These are phyloP conservation scores for Drosophila simulans DNA, from an alignment of 1,140 invertebrate species.

Conservation along the genomic window DNA sequence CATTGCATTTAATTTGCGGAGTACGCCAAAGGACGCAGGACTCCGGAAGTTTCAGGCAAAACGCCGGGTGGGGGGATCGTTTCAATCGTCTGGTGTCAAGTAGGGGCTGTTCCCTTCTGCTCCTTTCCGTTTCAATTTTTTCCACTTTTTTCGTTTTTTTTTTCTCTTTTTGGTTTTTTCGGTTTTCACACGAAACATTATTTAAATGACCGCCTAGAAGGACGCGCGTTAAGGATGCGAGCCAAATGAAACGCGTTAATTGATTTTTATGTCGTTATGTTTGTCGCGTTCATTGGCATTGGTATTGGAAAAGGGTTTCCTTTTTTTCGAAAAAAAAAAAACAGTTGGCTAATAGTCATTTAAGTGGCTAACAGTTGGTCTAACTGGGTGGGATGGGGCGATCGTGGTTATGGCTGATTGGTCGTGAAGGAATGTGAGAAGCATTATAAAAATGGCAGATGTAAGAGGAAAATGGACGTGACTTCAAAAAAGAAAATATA, in stretches of 20 bases:
- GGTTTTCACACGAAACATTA: conserved; percentile 78
- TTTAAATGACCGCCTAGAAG: conserved; percentile 65
- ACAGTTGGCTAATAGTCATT: conserved; percentile 59
- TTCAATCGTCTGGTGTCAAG: conserved; percentile 71
- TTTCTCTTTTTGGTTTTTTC: conserved; percentile 20
- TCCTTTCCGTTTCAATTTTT: conserved; percentile 40
- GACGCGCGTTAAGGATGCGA: conserved; percentile 36
- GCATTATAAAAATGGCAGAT: neutral
- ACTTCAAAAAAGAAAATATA: too few species aligned
- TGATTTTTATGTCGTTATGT: conserved; percentile 69
- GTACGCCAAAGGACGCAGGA: conserved; percentile 37
- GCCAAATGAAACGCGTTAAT: conserved; percentile 71
- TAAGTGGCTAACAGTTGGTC: conserved; percentile 52
- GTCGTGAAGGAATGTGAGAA: neutral
- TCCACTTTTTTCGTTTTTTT: conserved; percentile 45
- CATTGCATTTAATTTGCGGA: conserved; percentile 84
- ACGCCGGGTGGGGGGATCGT: conserved; percentile 26
- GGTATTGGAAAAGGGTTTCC: conserved; percentile 10
- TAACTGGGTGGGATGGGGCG: conserved; percentile 34
- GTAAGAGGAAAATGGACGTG: neutral
- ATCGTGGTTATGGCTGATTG: conserved; percentile 1
- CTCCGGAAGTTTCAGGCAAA: conserved; percentile 64
- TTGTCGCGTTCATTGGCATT: conserved; percentile 2
- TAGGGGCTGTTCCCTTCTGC: conserved; percentile 75
- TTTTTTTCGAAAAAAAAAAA: too few species aligned